Percentiles rank a stretch among this genome's conserved stretches.
Evolutionary conservation across 2,797 vertebrate species (phyloP).

Genomic region (Argya squamiceps): DNA sequence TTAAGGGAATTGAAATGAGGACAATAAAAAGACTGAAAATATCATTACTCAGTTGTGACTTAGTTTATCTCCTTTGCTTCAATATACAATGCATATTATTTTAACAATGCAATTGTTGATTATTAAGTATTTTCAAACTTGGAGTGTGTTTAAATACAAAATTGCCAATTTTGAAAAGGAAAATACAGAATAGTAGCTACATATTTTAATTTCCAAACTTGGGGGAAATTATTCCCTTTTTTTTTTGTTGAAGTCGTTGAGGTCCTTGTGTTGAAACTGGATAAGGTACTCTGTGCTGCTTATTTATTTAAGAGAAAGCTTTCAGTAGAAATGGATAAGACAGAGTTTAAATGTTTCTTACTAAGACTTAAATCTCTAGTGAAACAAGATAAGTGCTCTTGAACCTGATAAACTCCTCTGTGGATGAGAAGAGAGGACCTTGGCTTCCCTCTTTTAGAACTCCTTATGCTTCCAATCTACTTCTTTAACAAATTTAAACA

Average conservation of each 20-base stretch:
- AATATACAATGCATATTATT: background rate
- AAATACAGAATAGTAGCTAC: background rate
- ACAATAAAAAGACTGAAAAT: background rate
- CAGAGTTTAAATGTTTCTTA: background rate
- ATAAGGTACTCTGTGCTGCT: background rate
- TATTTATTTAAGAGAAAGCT: background rate
- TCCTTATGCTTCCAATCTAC: background rate
- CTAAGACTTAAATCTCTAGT: background rate
- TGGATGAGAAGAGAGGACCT: background rate
- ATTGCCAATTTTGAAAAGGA: background rate
- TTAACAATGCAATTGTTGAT: background rate
- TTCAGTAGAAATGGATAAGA: background rate
- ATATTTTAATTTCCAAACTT: background rate
- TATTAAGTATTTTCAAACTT: background rate
- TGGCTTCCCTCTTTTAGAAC: background rate
- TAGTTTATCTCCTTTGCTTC: background rate
- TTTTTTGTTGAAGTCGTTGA: background rate
- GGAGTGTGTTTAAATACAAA: background rate
- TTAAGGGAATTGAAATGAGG: background rate
- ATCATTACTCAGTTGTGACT: background rate
- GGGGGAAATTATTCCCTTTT: background rate
- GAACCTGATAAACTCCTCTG: background rate
- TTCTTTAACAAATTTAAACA: background rate
- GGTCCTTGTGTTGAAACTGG: background rate
- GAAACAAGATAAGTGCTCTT: background rate